Conservation (phyloP, 1,140 invertebrate genomes). For the Drosophila eugracilis region DNA sequence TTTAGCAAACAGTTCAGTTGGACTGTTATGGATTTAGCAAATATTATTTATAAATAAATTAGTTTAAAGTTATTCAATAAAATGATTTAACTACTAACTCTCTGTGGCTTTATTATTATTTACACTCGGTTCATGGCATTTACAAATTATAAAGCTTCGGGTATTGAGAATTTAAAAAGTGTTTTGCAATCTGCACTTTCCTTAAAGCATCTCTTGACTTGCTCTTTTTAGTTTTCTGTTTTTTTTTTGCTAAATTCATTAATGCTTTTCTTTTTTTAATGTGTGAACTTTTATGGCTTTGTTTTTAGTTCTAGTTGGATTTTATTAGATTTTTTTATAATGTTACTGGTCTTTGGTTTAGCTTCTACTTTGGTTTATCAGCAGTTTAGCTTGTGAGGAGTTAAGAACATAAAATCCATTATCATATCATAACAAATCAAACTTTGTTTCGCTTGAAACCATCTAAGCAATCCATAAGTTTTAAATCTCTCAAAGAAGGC, state of each 20-base stretch:
- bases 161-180: slow-evolving; percentile 57
- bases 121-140: slow-evolving; percentile 27
- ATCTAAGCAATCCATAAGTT: slow-evolving; percentile 44
- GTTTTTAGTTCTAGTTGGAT: slow-evolving; percentile 20
- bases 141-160: slow-evolving; percentile 51
- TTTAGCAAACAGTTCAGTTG: slow-evolving; percentile 52
- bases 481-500: slow-evolving; percentile 46
- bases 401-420: slow-evolving; percentile 28
- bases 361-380: slow-evolving; percentile 49
- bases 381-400: slow-evolving; percentile 57
- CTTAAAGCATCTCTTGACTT: background rate
- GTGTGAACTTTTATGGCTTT: slow-evolving; percentile 17
- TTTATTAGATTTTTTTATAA: background rate
- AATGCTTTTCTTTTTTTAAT: slow-evolving; percentile 26
- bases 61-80: slow-evolving; percentile 40
- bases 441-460: slow-evolving; percentile 50
- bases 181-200: slow-evolving; percentile 8
- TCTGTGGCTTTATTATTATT: slow-evolving; percentile 21
- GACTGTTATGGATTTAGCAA: slow-evolving; percentile 50
- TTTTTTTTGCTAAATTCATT: slow-evolving; percentile 31
- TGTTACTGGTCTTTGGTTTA: slow-evolving; percentile 46
- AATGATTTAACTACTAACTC: slow-evolving; percentile 36
- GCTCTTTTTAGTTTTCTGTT: slow-evolving; percentile 16
- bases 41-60: slow-evolving; percentile 40
- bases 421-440: slow-evolving; percentile 29